Base-by-base conservation (phyloP, 2,888 invertebrate species). In the Pyrochroa serraticornis region DNA sequence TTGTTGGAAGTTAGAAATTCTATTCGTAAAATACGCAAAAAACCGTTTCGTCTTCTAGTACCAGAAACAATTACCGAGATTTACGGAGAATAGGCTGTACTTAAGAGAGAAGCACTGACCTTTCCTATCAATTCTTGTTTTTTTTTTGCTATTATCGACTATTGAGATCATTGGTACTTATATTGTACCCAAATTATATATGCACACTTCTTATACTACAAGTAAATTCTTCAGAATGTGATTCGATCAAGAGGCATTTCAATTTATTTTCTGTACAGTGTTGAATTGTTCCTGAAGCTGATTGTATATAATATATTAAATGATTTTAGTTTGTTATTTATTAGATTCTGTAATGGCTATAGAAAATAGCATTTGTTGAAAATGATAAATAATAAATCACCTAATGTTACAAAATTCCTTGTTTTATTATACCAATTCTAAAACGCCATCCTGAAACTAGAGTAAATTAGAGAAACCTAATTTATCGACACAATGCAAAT, bases 361-460 rank as follows among this genome's bases (percentile, higher is more conserved):
- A 64, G 64, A 64, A 63, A 62, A 71, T 72, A 71, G 72, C 66
- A 63, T 67, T 70, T 72, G 72, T 72, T 72, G 70, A 72, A 67
- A 63, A 66, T 61, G 67, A 68, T 65, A 65, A 68, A 65, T 63
- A 69, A 68, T 67, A 72, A 68, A 66, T 58, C 58, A 67, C 66
- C 64, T 70, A 67, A 72, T 69, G 72, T 72, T 71, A 66, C 64
- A 59, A 33, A 56, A 2, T n/a, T 39, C 9, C 6, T 12, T 39
- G 9, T 48, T 46, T 36, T 10, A 37, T 6, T 41, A 7, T 22
- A 3, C 22, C 22, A 22, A 2, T 22, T 22, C 22, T 22, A 5
- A 22, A 5, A 22, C 22, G 22, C 22, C 22, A 5, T 5, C 5
- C 22, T 5, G 5, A 5, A 5, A 3, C 5, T 22, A 2, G 5